Conservation (phyloP, 2,888 invertebrate genomes). For the Microchrysa polita region DNA sequence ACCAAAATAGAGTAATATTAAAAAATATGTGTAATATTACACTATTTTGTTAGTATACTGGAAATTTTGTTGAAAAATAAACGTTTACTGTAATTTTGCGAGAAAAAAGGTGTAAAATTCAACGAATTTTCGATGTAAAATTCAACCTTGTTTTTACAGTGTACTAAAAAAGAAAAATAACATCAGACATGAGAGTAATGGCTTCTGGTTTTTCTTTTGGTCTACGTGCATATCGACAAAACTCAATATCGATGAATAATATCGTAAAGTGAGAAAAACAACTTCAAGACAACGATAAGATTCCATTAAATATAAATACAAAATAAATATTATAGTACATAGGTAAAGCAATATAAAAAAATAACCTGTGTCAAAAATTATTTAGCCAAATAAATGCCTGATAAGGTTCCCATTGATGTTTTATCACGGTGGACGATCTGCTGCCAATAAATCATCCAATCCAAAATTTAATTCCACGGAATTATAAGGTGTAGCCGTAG, state of each 20-base stretch:
- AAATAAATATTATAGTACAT: conserved; percentile 8
- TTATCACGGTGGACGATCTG: conserved; percentile 47
- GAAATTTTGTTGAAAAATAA: neutral
- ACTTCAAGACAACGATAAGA: conserved; percentile 7
- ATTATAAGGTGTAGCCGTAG: conserved; percentile 26
- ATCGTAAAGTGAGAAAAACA: conserved; percentile 19
- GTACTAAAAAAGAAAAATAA: neutral
- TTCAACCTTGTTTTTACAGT: too few relatives aligned
- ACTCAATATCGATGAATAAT: neutral
- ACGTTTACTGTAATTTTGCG: neutral
- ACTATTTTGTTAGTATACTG: too few relatives aligned
- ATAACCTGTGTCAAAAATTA: conserved; percentile 38
- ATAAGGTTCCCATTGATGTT: conserved; percentile 47
- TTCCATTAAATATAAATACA: conserved; percentile 9
- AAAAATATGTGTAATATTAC: too few relatives aligned
- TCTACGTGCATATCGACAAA: neutral
- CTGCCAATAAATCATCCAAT: conserved; percentile 46
- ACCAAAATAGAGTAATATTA: too few relatives aligned
- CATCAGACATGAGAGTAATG: neutral
- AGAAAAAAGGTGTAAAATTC: neutral
- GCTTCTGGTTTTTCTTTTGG: conserved; percentile 19
- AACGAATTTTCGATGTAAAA: too few relatives aligned
- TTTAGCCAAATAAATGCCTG: conserved; percentile 35
- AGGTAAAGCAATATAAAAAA: conserved; percentile 28
- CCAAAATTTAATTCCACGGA: conserved; percentile 24